Percentiles rank a stretch among this genome's conserved stretches.
phyloP scores from a whole-genome alignment of 1,140 invertebrate genomes.

The Pantala flavescens region DNA sequence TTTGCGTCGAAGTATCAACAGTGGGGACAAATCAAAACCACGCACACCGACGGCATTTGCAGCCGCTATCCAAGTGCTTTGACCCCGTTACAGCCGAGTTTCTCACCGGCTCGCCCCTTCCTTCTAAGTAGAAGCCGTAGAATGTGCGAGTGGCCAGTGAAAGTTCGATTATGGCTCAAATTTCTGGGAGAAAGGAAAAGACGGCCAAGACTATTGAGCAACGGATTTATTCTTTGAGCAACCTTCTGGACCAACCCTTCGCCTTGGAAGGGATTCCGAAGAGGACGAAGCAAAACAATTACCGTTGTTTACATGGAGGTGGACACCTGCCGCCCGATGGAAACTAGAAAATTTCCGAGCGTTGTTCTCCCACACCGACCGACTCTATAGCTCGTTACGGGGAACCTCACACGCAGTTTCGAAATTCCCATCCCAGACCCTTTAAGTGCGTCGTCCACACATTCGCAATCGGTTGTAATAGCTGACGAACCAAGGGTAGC shows the following conservation, averaged over 20 bases:
- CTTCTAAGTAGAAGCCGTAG: conserved; percentile 8
- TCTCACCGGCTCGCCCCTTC: conserved; percentile 5
- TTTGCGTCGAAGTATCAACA: no score
- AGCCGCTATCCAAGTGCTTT: neutral
- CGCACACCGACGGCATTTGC: neutral
- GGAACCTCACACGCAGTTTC: neutral
- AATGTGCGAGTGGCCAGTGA: conserved; percentile 7
- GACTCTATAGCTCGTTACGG: neutral
- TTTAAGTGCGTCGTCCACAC: no score
- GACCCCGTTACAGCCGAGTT: conserved; percentile 6
- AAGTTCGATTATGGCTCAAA: conserved; percentile 9
- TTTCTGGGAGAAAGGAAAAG: conserved; percentile 9
- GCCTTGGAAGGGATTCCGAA: neutral
- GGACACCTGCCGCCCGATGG: neutral
- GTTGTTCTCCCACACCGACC: neutral
- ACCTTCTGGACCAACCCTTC: neutral
- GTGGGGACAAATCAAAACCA: neutral
- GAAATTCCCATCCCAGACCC: neutral
- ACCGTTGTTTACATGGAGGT: neutral
- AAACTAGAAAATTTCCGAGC: neutral
- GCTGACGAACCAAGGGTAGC: no score
- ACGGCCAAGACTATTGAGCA: conserved; percentile 7
- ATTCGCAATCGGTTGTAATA: no score
- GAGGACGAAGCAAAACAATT: neutral
- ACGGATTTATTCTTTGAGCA: neutral